phyloP scores from a whole-genome alignment of 2,113 vertebrate genomes.

The Mesocricetus auratus region DNA sequence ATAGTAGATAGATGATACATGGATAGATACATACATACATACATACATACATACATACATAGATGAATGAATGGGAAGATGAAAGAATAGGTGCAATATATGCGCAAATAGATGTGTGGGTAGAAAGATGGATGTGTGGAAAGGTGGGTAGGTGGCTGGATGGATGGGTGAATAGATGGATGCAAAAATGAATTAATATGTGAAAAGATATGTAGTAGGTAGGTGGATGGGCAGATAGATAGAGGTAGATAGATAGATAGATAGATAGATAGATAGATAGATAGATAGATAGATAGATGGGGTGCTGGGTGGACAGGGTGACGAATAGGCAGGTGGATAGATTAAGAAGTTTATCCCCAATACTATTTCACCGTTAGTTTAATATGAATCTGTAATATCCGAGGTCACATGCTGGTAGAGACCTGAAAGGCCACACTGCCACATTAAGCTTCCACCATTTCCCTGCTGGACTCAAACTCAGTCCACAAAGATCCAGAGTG shows the following conservation, averaged over 20 bases:
- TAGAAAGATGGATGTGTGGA: background rate
- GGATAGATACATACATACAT: background rate
- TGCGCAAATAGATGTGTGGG: background rate
- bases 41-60: background rate
- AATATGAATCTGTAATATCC: background rate
- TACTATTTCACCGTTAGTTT: background rate
- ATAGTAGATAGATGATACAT: background rate
- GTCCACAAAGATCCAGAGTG: background rate
- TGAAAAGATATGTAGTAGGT: no score
- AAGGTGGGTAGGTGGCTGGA: background rate
- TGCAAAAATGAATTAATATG: no score
- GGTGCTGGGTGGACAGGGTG: background rate
- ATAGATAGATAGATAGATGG: no score
- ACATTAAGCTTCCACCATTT: rapidly evolving
- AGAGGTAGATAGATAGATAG: background rate
- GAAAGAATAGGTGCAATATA: background rate
- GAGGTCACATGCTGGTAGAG: background rate
- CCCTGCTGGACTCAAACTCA: no score
- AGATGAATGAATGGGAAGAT: background rate
- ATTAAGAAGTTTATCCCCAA: background rate
- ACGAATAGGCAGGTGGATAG: background rate
- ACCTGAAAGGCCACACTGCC: rapidly evolving
- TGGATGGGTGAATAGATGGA: background rate
- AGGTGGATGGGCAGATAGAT: background rate
- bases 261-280: rapidly evolving